Conservation (phyloP, 2,888 invertebrate genomes). For the Malacosoma neustria region DNA sequence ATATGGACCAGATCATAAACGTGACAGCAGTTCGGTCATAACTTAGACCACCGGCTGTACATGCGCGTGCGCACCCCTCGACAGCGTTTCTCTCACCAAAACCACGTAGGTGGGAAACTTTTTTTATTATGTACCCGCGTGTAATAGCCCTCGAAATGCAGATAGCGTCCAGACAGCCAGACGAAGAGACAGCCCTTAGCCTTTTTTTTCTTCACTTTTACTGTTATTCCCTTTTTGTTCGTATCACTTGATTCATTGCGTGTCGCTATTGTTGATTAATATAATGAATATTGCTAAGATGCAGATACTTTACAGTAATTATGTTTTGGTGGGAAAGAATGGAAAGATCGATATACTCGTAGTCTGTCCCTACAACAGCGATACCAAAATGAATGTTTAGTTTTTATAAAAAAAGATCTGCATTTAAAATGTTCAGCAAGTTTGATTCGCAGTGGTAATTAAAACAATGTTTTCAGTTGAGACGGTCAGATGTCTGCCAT, state of each 20-base stretch:
- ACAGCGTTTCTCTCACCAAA: slow-evolving; percentile 1
- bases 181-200: slow-evolving; percentile 19
- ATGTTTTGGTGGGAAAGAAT: too few species aligned
- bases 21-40: too few species aligned
- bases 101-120: slow-evolving; percentile 40
- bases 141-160: slow-evolving; percentile 33
- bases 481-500: background rate
- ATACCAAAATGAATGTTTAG: too few species aligned
- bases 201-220: slow-evolving; percentile 33
- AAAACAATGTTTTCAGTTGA: background rate
- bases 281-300: background rate
- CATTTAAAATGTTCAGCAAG: too few species aligned
- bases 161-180: slow-evolving; percentile 24
- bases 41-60: slow-evolving; percentile 2
- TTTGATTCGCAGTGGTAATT: background rate
- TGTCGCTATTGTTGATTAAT: slow-evolving; percentile 17
- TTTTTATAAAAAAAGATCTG: too few species aligned
- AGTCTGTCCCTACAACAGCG: too few species aligned
- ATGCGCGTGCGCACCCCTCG: slow-evolving; percentile 32
- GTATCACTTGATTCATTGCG: slow-evolving; percentile 7
- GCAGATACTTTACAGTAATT: too few species aligned
- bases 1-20: too few species aligned
- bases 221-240: slow-evolving; percentile 19
- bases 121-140: slow-evolving; percentile 43
- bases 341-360: too few species aligned